Conservation (phyloP, 1,140 invertebrate genomes). For the Drosophila pallidifrons region DNA sequence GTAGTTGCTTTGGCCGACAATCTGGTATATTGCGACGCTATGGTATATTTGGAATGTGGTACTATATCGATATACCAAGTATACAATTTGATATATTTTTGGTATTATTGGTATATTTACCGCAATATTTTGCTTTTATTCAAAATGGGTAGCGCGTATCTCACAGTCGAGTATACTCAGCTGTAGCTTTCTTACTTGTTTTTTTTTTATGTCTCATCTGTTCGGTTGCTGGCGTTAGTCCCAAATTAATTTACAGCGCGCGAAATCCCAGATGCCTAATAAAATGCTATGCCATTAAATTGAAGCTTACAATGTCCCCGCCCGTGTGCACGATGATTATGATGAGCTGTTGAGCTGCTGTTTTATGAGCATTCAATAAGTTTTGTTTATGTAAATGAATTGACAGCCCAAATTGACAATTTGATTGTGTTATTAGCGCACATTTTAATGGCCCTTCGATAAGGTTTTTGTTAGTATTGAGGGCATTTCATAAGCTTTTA, state of each 20-base stretch:
- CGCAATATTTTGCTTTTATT: too few species aligned
- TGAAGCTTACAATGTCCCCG: constrained; percentile 24
- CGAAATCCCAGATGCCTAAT: constrained; percentile 69
- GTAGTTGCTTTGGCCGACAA: too few species aligned
- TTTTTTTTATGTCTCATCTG: constrained; percentile 4
- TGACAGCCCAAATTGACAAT: constrained; percentile 67
- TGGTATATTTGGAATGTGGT: too few species aligned
- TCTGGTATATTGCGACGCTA: too few species aligned
- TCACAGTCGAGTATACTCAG: too few species aligned
- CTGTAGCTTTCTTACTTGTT: too few species aligned
- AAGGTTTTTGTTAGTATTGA: not conserved
- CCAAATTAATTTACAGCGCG: constrained; percentile 77
- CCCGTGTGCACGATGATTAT: constrained; percentile 37
- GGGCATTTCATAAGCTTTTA: too few species aligned
- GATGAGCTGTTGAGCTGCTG: constrained; percentile 36
- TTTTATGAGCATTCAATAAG: constrained; percentile 70
- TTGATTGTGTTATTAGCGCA: constrained; percentile 47
- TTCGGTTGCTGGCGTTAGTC: constrained; percentile 13
- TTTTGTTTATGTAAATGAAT: constrained; percentile 77
- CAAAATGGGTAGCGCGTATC: too few species aligned
- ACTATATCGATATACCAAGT: too few species aligned
- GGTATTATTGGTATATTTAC: too few species aligned
- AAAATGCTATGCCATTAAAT: constrained; percentile 62
- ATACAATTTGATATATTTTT: too few species aligned
- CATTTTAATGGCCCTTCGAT: constrained; percentile 15